phyloP scores from a whole-genome alignment of 2,888 invertebrate species.

The Blera fallax region DNA sequence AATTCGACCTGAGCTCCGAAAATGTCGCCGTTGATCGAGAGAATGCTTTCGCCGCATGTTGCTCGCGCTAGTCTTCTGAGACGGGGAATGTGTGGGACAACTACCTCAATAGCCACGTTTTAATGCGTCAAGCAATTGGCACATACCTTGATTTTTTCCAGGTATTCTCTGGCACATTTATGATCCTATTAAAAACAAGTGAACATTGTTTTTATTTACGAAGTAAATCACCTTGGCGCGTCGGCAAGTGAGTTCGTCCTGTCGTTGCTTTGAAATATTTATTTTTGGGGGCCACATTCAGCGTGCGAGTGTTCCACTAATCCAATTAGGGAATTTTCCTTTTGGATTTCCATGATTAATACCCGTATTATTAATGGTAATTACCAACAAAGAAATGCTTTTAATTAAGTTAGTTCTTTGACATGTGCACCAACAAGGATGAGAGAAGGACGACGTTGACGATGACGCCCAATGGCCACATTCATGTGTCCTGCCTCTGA shows the following conservation, averaged over 20 bases:
- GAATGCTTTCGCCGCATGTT: too few species aligned
- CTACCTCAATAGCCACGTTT: too few species aligned
- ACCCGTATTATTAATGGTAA: conserved; percentile 55
- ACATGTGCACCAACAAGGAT: conserved; percentile 30
- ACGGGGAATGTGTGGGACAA: too few species aligned
- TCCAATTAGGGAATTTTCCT: conserved; percentile 48
- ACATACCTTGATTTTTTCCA: neutral
- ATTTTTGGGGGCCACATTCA: neutral
- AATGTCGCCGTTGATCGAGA: too few species aligned
- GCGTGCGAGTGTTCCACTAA: conserved; percentile 15
- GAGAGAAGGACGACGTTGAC: neutral
- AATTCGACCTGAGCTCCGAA: too few species aligned
- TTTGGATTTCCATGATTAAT: conserved; percentile 52
- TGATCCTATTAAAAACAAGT: neutral
- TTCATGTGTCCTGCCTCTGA: neutral
- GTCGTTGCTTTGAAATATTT: neutral
- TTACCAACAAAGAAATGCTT: conserved; percentile 57
- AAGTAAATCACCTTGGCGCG: neutral
- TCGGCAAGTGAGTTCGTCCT: neutral
- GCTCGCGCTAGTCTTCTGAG: too few species aligned
- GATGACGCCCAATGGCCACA: neutral
- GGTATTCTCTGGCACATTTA: neutral
- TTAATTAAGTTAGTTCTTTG: conserved; percentile 61
- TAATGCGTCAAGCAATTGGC: too few species aligned
- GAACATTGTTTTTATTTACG: neutral